Percentiles rank a stretch among this genome's conserved stretches.
Evolutionary conservation across 2,113 vertebrate genomes (phyloP).

Genomic region (Hemiscyllium ocellatum): DNA sequence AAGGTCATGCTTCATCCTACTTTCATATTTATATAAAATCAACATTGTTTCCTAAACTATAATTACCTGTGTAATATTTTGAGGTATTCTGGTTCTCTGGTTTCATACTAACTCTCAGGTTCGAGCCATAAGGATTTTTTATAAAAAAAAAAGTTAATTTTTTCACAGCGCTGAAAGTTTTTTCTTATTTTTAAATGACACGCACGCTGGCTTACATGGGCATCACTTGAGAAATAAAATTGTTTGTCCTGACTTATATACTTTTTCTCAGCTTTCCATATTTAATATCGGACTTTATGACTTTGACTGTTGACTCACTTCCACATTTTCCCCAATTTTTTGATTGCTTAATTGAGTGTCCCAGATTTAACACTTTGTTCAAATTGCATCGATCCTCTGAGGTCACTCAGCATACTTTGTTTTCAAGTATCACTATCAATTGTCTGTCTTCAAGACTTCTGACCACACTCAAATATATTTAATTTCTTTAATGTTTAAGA

Average conservation of each 20-base stretch:
- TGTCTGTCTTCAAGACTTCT: neutral
- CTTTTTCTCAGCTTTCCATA: neutral
- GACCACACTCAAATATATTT: neutral
- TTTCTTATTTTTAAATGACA: neutral
- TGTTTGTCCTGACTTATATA: neutral
- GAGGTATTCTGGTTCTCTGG: neutral
- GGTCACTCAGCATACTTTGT: neutral
- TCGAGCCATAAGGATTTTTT: too few relatives aligned
- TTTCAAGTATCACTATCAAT: neutral
- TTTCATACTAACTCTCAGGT: too few relatives aligned
- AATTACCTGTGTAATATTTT: neutral
- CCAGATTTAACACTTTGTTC: slow-evolving; percentile 8
- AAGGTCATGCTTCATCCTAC: neutral
- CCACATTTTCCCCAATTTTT: neutral
- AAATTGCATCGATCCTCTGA: neutral
- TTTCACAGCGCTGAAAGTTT: neutral
- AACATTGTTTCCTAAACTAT: neutral
- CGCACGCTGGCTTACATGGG: neutral
- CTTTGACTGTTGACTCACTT: neutral
- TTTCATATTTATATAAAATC: neutral
- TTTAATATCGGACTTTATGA: neutral
- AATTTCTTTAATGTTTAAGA: neutral
- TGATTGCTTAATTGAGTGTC: neutral
- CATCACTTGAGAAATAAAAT: neutral
- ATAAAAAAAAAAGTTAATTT: neutral